Evolutionary conservation across 2,888 invertebrate species (phyloP).

Genomic region (Lapara coniferarum): DNA sequence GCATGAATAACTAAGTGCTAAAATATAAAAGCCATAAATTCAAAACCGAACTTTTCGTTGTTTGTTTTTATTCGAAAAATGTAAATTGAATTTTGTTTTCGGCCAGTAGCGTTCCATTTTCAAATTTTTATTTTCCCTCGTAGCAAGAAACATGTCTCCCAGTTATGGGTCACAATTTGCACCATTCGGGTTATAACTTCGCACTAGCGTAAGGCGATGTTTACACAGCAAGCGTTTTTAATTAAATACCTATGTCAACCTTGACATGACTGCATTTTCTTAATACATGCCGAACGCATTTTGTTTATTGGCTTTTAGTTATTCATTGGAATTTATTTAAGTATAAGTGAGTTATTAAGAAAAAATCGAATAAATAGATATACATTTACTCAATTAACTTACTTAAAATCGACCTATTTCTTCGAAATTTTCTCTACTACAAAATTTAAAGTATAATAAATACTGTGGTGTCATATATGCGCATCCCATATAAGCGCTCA

Average conservation of each 20-base stretch:
- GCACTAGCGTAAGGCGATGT: slow-evolving; percentile 48
- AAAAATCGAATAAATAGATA: background rate
- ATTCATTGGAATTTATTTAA: background rate
- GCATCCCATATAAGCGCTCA: slow-evolving; percentile 16
- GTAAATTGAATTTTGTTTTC: slow-evolving; percentile 33
- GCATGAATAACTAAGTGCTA: background rate
- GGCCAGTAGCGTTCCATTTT: slow-evolving; percentile 48
- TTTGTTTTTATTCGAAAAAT: slow-evolving; percentile 22
- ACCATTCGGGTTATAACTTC: slow-evolving; percentile 76
- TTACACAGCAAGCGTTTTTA: slow-evolving; percentile 33
- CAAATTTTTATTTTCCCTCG: slow-evolving; percentile 61
- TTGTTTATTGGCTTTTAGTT: background rate
- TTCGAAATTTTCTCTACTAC: background rate
- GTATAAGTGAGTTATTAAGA: background rate
- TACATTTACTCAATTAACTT: background rate
- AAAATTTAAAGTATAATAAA: slow-evolving; percentile 12
- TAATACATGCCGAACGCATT: background rate
- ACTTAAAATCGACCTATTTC: slow-evolving; percentile 5
- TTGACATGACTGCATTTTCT: background rate
- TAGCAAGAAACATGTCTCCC: slow-evolving; percentile 67
- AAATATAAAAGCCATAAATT: slow-evolving; percentile 14
- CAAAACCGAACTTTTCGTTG: background rate
- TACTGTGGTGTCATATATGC: slow-evolving; percentile 5
- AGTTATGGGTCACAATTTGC: slow-evolving; percentile 81
- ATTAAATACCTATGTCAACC: background rate